These are phyloP conservation scores for Semaprochilodus insignis DNA, from an alignment of 2,797 vertebrate genomes.

Conservation along the genomic window DNA sequence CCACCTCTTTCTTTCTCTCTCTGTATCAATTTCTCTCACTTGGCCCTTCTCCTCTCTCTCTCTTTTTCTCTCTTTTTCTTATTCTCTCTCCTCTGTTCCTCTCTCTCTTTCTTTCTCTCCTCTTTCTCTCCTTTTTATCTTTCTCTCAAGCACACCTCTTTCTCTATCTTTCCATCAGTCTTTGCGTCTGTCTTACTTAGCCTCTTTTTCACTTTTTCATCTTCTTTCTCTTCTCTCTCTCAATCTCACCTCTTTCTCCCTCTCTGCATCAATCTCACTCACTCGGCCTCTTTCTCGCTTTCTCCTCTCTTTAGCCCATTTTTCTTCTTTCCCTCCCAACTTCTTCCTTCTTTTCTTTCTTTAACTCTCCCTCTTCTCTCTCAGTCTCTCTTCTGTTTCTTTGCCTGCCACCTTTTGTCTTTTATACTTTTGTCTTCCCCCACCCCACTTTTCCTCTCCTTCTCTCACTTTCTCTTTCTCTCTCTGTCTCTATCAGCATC, in stretches of 20 bases:
- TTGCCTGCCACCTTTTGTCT: not conserved
- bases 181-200: too few relatives aligned
- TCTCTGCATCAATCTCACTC: not conserved
- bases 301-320: not conserved
- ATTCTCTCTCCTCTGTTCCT: not conserved
- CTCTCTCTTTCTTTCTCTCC: too few relatives aligned
- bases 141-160: not conserved
- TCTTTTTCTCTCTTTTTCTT: not conserved
- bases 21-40: too few relatives aligned
- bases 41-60: too few relatives aligned
- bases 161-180: not conserved
- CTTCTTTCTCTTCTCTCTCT: not conserved
- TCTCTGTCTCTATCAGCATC: conserved; percentile 16
- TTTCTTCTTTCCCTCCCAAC: not conserved
- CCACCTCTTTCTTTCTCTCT: too few relatives aligned
- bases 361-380: not conserved
- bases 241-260: too few relatives aligned
- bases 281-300: not conserved
- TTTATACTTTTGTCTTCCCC: not conserved
- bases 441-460: not conserved
- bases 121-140: not conserved
- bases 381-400: not conserved
- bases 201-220: not conserved
- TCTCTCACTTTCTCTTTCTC: conserved; percentile 26
- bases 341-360: not conserved